Evolutionary conservation across 2,113 vertebrate genomes (phyloP).

Genomic region (Megaptera novaeangliae): DNA sequence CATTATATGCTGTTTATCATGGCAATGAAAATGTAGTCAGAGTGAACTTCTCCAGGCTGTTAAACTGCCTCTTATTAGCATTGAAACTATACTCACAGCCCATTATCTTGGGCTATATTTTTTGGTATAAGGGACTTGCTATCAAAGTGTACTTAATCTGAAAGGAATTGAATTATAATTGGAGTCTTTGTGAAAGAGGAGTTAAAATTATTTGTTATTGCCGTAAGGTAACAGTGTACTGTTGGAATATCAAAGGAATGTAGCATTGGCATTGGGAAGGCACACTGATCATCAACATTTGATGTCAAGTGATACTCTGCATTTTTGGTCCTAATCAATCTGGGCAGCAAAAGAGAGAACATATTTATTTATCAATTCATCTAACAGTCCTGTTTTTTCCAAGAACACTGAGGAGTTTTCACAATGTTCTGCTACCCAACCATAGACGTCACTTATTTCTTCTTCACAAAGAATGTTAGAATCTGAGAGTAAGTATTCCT

Average conservation of each 20-base stretch:
- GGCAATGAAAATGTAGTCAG: conserved; percentile 75
- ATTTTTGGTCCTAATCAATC: conserved; percentile 31
- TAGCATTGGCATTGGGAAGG: conserved; percentile 34
- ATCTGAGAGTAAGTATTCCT: not conserved
- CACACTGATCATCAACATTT: conserved; percentile 42
- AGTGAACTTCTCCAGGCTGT: conserved; percentile 77
- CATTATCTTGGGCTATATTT: conserved; percentile 82
- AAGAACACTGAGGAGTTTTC: not conserved
- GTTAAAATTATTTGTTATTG: conserved; percentile 80
- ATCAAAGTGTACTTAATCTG: conserved; percentile 82
- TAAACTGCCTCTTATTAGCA: conserved; percentile 80
- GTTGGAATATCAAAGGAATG: conserved; percentile 69
- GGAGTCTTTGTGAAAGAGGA: conserved; percentile 75
- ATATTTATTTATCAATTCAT: not conserved
- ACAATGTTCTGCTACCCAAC: not conserved
- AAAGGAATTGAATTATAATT: conserved; percentile 83
- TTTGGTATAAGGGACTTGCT: conserved; percentile 78
- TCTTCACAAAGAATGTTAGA: not conserved
- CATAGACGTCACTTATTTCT: not conserved
- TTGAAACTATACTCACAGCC: conserved; percentile 77
- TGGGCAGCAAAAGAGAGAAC: conserved; percentile 21
- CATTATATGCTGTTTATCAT: conserved; percentile 77
- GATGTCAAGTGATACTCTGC: not conserved
- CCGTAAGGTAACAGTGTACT: conserved; percentile 61
- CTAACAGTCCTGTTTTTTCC: not conserved